phyloP scores from a whole-genome alignment of 2,888 invertebrate genomes.

The Ornithoptera alexandrae region DNA sequence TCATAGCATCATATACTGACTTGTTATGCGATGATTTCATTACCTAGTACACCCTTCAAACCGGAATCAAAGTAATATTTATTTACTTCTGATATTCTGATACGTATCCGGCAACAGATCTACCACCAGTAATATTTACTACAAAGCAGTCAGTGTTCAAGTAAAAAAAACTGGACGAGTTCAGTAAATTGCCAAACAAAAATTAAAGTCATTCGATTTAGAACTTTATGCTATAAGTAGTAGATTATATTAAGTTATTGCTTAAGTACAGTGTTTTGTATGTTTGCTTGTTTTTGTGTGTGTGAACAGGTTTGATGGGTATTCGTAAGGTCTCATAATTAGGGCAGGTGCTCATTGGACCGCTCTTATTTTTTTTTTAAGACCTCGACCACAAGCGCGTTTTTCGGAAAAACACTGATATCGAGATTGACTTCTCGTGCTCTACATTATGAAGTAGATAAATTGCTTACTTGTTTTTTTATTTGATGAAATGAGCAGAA shows the following conservation, averaged over 20 bases:
- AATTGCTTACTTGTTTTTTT: not conserved
- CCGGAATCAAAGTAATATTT: no score
- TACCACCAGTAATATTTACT: constrained; percentile 59
- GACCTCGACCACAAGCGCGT: constrained; percentile 10
- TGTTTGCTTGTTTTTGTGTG: constrained; percentile 43
- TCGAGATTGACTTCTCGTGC: constrained; percentile 2
- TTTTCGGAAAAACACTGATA: constrained; percentile 16
- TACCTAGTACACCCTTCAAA: no score
- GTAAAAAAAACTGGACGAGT: constrained; percentile 49
- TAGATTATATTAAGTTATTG: constrained; percentile 26
- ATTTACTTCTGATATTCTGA: no score
- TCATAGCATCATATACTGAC: no score
- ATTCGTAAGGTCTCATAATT: constrained; percentile 60
- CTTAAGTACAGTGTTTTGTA: constrained; percentile 6
- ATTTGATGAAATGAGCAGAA: no score
- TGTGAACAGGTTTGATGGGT: constrained; percentile 56
- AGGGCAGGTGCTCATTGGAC: constrained; percentile 68
- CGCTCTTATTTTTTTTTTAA: constrained; percentile 47
- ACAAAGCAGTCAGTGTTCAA: constrained; percentile 55
- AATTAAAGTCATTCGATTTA: constrained; percentile 32
- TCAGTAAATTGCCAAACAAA: constrained; percentile 34
- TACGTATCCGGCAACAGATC: no score
- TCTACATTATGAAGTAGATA: not conserved
- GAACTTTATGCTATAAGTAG: constrained; percentile 32
- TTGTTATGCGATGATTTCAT: no score